Base-by-base conservation (phyloP, 2,113 vertebrate species). In the Apteryx owenii region DNA sequence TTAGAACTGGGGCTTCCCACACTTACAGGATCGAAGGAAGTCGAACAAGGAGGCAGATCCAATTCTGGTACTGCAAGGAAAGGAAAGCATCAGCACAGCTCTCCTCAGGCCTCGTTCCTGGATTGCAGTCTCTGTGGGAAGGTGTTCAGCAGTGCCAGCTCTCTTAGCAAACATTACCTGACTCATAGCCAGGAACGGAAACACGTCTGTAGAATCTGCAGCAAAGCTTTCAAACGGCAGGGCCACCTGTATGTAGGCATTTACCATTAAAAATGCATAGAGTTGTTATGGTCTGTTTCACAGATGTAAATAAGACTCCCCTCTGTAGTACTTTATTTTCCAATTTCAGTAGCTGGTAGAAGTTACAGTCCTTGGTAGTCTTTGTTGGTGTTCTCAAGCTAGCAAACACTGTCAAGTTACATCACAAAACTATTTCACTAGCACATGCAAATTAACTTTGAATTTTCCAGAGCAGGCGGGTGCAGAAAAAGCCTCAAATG, bases 231-330 rank as follows among this genome's bases (percentile, higher is more conserved):
- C 58, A 98, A 98, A 87, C 97, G 97, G 2, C 97, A 97, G 75
- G 98, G 98, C 93, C 98, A 98, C 93, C 96, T 98, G 98, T 99
- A 96, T 33, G 98, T 98, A 77, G 79, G 70, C 20, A 5, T 46
- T 40, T 28, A 26, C 36, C 75, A 21, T 9, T 56, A 58, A 28
- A 50, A 64, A 42, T 8, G 29, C 6, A 19, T 12, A 16, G 40
- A 26, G 12, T 23, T 8, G 18, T 70, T 36, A 61, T 29, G 18
- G 64, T 21, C 71, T 31, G 28, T n/a, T 26, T 28, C 17, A 40
- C 38, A 7, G 26, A 22, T 1, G 10, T 81, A 20, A 40, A 81
- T 9, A 20, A 23, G 44, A 46, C 26, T 16, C 38, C 25, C 20
- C 58, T 15, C 26, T 10, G 42, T 25, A 17, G 44, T 40, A 4